These are phyloP conservation scores for Noctua pronuba DNA, from an alignment of 2,888 invertebrate species.

Conservation along the genomic window DNA sequence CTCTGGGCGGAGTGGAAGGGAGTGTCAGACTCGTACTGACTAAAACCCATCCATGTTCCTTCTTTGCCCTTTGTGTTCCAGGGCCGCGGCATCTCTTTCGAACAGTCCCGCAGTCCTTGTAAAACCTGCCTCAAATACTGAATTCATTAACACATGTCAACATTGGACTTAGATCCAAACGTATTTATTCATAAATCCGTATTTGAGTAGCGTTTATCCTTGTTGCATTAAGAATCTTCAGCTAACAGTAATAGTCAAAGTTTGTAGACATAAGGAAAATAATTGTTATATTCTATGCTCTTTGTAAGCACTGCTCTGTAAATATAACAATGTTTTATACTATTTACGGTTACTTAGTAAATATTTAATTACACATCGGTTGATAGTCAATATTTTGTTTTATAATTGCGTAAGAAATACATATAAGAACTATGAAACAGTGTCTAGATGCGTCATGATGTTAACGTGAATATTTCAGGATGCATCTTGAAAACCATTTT, in stretches of 20 bases:
- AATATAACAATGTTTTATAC: slow-evolving; percentile 5
- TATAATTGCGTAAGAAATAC: slow-evolving; percentile 1
- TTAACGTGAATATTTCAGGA: neutral
- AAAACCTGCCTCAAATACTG: neutral
- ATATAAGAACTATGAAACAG: neutral
- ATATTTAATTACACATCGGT: slow-evolving; percentile 9
- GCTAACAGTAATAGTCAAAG: neutral
- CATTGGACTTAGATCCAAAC: slow-evolving; percentile 6
- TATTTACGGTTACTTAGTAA: slow-evolving; percentile 3
- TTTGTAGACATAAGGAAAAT: slow-evolving; percentile 33
- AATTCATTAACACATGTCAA: neutral
- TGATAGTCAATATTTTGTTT: neutral
- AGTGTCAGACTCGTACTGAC: no score
- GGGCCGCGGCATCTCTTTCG: no score
- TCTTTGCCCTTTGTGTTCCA: no score
- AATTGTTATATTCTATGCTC: slow-evolving; percentile 5
- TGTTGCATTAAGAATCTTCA: slow-evolving; percentile 16
- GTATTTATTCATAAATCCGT: neutral
- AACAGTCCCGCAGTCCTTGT: no score
- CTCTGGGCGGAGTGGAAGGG: no score
- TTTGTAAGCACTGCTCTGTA: neutral
- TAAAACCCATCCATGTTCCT: no score
- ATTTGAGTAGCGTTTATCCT: slow-evolving; percentile 17
- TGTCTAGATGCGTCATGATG: no score
- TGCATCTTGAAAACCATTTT: neutral